A percentile compares a stretch with the other conserved stretches of the same genome.
Evolutionary conservation across 2,888 invertebrate genomes (phyloP).

Genomic region (Apodemia arnacis): DNA sequence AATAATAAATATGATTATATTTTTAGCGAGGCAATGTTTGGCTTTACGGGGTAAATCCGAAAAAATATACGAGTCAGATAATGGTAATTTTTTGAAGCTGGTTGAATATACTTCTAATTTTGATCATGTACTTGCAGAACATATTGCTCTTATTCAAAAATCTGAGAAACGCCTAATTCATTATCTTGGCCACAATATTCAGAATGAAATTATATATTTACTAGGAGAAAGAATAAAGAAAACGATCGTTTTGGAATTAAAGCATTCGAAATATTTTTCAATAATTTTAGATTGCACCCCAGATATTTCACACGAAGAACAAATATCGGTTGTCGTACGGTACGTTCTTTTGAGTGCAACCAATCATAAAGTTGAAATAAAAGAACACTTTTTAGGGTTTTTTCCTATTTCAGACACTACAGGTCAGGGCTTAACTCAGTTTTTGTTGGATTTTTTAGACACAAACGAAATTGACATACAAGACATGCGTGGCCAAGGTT

Average conservation of each 20-base stretch:
- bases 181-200: conserved; percentile 28
- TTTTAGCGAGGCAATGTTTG: conserved; percentile 33
- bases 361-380: conserved; percentile 32
- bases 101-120: conserved; percentile 8
- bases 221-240: conserved; percentile 31
- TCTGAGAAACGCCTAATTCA: conserved; percentile 7
- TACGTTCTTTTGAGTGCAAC: conserved; percentile 43
- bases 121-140: conserved; percentile 34
- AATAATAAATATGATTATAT: conserved; percentile 43
- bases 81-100: conserved; percentile 35
- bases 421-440: conserved; percentile 20
- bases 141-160: conserved; percentile 33
- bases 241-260: conserved; percentile 23
- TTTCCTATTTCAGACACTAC: conserved; percentile 41
- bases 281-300: conserved; percentile 46
- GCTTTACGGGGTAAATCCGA: neutral
- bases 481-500: conserved; percentile 60
- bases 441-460: conserved; percentile 39
- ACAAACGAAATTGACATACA: conserved; percentile 52
- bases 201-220: conserved; percentile 27
- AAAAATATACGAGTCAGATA: neutral
- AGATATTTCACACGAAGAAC: conserved; percentile 32
- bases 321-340: conserved; percentile 43
- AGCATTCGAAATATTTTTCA: conserved; percentile 46
- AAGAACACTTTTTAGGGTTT: conserved; percentile 47